Percentiles rank a stretch among this genome's conserved stretches.
These are phyloP conservation scores for Rhagonycha fulva DNA, from an alignment of 2,888 invertebrate genomes.

Conservation along the genomic window DNA sequence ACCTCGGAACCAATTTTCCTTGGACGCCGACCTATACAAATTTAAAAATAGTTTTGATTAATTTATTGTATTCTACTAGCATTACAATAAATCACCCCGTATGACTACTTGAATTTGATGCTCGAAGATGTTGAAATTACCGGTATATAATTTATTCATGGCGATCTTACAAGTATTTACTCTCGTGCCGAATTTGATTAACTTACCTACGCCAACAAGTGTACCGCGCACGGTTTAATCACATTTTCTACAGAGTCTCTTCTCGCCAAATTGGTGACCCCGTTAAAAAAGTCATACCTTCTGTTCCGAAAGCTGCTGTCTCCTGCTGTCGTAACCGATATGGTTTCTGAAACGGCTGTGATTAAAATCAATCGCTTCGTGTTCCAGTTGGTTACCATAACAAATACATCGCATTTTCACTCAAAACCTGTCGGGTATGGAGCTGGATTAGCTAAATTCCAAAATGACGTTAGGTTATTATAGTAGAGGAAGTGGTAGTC, in stretches of 20 bases:
- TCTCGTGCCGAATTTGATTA: background rate
- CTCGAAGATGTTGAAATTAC: background rate
- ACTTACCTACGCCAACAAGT: background rate
- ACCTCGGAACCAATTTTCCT: background rate
- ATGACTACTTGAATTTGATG: background rate
- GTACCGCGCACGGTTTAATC: background rate
- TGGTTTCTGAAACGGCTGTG: too few species aligned
- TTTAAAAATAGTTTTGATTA: background rate
- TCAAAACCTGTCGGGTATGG: too few species aligned
- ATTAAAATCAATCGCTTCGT: too few species aligned
- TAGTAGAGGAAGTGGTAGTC: too few species aligned
- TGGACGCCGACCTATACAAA: background rate
- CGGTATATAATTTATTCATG: background rate
- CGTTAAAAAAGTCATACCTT: background rate
- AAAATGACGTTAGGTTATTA: too few species aligned
- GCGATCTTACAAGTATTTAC: too few species aligned
- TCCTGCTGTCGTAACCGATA: background rate
- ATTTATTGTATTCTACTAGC: background rate
- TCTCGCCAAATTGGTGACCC: background rate
- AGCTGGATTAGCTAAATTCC: too few species aligned
- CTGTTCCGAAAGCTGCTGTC: background rate
- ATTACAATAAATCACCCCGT: background rate
- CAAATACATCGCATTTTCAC: too few species aligned
- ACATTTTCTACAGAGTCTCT: background rate
- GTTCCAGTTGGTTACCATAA: too few species aligned